These are phyloP conservation scores for Pomatostomus ruficeps DNA, from an alignment of 2,113 vertebrate genomes.

Conservation along the genomic window DNA sequence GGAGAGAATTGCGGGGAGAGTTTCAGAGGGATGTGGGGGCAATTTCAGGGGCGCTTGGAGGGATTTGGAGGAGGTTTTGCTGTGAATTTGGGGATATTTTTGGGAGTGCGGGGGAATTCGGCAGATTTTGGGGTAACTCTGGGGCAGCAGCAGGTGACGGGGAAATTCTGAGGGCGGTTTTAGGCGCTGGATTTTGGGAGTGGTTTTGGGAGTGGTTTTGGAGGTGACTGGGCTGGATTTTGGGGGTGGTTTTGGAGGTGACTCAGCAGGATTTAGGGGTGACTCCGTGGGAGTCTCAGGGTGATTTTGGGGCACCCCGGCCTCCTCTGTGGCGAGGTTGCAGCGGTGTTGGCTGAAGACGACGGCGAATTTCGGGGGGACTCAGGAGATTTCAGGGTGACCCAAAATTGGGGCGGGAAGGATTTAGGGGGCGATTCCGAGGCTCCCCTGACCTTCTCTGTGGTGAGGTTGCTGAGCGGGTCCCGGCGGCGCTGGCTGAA, in stretches of 20 bases:
- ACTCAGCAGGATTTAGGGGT: too few species aligned
- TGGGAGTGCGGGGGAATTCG: not conserved
- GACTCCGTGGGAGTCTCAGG: too few species aligned
- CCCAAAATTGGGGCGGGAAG: fast-evolving
- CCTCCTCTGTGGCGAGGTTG: not conserved
- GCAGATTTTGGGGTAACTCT: not conserved
- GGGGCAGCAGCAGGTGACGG: too few species aligned
- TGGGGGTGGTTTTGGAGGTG: not conserved
- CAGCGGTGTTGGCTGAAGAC: fast-evolving
- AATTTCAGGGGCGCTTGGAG: not conserved
- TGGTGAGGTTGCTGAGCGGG: not conserved
- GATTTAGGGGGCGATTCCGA: fast-evolving
- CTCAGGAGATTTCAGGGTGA: not conserved
- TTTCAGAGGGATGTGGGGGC: not conserved
- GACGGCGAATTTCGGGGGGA: fast-evolving
- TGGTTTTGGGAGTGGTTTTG: not conserved
- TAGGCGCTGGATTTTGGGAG: not conserved
- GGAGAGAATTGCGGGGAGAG: not conserved
- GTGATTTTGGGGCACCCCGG: not conserved
- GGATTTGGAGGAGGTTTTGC: not conserved
- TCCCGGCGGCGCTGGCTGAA: not conserved
- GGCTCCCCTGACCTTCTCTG: not conserved
- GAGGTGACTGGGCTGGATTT: not conserved
- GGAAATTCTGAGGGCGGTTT: not conserved
- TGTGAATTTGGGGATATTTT: not conserved